These are phyloP conservation scores for Xylota segnis DNA, from an alignment of 2,888 invertebrate genomes.

Conservation along the genomic window DNA sequence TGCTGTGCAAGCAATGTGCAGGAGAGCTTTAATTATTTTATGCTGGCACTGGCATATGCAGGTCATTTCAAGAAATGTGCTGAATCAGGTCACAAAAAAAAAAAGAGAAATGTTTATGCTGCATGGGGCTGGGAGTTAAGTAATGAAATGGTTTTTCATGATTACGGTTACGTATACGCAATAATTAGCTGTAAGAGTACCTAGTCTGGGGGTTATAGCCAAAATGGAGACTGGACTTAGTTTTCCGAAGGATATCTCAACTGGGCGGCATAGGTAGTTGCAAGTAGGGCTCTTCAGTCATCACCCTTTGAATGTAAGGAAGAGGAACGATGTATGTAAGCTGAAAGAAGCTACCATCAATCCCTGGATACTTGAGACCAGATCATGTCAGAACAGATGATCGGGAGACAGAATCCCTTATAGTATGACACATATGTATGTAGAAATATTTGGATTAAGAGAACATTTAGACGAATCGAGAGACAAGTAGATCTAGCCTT, in stretches of 20 bases:
- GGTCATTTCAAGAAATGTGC: conserved; percentile 55
- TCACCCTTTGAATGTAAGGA: too few relatives aligned
- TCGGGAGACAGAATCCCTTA: too few relatives aligned
- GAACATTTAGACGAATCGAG: too few relatives aligned
- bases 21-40: conserved; percentile 62
- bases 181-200: conserved; percentile 24
- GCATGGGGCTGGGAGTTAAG: conserved; percentile 11
- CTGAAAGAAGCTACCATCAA: too few relatives aligned
- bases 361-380: too few relatives aligned
- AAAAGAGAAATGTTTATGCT: conserved; percentile 13
- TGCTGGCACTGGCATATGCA: conserved; percentile 67
- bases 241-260: neutral
- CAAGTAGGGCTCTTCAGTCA: too few relatives aligned
- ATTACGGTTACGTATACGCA: neutral
- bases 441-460: too few relatives aligned
- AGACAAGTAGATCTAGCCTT: too few relatives aligned
- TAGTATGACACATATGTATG: too few relatives aligned
- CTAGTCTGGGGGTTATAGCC: neutral
- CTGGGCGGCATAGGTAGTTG: neutral
- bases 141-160: conserved; percentile 18
- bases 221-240: neutral
- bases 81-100: conserved; percentile 39
- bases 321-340: too few relatives aligned
- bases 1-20: conserved; percentile 60
- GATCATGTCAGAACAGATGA: too few relatives aligned